Conservation (phyloP, 2,113 vertebrate species). For the Vulpes ferrilata region DNA sequence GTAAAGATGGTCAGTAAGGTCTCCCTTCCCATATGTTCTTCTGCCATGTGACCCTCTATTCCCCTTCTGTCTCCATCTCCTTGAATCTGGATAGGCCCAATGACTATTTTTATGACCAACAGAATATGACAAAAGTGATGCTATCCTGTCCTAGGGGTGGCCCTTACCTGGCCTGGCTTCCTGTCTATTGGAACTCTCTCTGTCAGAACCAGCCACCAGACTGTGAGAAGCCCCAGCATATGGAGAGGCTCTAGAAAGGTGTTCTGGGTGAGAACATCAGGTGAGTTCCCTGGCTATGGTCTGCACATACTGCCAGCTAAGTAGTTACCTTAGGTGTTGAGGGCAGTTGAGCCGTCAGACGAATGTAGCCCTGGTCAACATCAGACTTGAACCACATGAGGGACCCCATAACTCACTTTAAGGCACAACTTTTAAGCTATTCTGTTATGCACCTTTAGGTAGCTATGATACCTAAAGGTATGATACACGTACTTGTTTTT, state of each 20-base stretch:
- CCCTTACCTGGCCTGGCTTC: background rate
- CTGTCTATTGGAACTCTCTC: background rate
- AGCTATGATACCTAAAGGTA: background rate
- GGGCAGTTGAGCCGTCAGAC: background rate
- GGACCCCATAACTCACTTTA: background rate
- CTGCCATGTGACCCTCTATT: background rate
- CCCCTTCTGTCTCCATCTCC: background rate
- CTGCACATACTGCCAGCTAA: background rate
- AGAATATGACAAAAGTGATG: background rate
- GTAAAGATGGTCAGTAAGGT: background rate
- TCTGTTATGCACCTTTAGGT: background rate
- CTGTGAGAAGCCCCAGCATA: background rate
- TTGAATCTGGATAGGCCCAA: background rate
- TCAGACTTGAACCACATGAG: background rate
- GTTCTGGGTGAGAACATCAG: background rate
- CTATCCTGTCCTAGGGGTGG: background rate
- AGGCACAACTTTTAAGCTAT: background rate
- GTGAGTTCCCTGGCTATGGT: too few species aligned
- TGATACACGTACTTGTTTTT: background rate
- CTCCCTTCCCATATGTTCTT: background rate
- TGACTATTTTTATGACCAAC: background rate
- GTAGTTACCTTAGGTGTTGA: background rate
- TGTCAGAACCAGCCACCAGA: background rate
- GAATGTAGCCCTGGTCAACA: background rate
- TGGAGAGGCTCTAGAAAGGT: background rate